phyloP scores from a whole-genome alignment of 2,888 invertebrate species.

The Megaustenia siamemsis region DNA sequence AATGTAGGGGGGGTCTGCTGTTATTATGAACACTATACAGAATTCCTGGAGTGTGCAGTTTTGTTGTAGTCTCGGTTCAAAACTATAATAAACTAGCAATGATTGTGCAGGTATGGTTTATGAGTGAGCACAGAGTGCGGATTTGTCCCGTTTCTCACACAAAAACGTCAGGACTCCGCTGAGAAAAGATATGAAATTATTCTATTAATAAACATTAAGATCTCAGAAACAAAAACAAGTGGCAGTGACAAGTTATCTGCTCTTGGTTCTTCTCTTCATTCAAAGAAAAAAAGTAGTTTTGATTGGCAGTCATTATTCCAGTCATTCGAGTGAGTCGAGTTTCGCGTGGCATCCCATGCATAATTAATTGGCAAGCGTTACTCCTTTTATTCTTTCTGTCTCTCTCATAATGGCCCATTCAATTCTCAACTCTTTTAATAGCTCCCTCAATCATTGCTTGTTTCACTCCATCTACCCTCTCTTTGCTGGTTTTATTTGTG shows the following conservation, averaged over 20 bases:
- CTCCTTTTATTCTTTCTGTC: not conserved
- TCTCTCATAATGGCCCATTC: not conserved
- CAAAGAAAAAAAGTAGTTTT: not conserved
- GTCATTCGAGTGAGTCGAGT: not conserved
- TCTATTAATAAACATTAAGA: not conserved
- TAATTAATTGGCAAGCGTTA: conserved; percentile 8
- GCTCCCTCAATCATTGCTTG: not conserved
- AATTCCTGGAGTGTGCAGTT: not conserved
- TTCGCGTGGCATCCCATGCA: conserved; percentile 17
- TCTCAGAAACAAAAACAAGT: not conserved
- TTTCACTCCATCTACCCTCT: not conserved
- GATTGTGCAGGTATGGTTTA: not conserved
- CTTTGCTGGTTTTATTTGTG: too few species aligned
- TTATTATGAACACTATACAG: too few species aligned
- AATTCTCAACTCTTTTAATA: not conserved
- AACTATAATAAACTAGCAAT: not conserved
- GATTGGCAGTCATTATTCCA: conserved; percentile 28
- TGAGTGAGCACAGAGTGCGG: not conserved
- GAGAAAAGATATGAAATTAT: not conserved
- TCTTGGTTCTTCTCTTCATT: not conserved
- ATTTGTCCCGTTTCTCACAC: not conserved
- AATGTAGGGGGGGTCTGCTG: too few species aligned
- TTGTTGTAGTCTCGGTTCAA: not conserved
- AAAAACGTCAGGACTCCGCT: not conserved
- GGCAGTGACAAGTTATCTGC: not conserved